These are phyloP conservation scores for Scarus forsteni DNA, from an alignment of 2,797 vertebrate genomes.

Conservation along the genomic window DNA sequence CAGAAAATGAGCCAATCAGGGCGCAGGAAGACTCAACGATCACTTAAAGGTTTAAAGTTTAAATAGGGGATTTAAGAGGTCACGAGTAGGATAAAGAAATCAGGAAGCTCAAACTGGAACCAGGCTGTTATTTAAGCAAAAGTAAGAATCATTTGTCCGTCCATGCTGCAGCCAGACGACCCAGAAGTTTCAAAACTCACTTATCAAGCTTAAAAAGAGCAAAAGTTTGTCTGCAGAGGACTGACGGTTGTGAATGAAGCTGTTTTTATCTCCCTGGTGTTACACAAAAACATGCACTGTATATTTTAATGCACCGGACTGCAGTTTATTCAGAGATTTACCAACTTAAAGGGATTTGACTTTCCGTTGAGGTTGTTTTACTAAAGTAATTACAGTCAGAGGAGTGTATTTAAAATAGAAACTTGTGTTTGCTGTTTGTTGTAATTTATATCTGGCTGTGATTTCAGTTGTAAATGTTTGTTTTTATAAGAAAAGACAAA, in stretches of 20 bases:
- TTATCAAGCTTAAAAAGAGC: no score
- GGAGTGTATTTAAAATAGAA: conserved; percentile 72
- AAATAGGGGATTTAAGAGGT: no score
- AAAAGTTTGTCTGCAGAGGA: background rate
- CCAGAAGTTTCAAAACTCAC: no score
- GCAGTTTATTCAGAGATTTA: conserved; percentile 18
- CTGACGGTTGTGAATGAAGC: background rate
- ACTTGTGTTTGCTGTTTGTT: conserved; percentile 78
- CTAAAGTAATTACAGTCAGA: conserved; percentile 33
- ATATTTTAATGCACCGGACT: conserved; percentile 48
- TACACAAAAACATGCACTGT: conserved; percentile 18
- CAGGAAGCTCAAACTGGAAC: no score
- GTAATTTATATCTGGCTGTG: conserved; percentile 85
- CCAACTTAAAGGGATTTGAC: conserved; percentile 36
- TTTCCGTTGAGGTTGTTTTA: conserved; percentile 51
- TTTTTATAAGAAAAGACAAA: conserved; percentile 69
- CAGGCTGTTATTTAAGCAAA: no score
- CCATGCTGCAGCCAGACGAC: no score
- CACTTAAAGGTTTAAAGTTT: background rate
- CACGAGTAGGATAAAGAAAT: no score
- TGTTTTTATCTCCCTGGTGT: background rate
- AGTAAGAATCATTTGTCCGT: no score
- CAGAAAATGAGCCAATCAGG: background rate
- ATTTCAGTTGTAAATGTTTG: conserved; percentile 78
- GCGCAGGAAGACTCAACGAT: background rate